Percentiles rank a stretch among this genome's conserved stretches.
These are phyloP conservation scores for Coelopa frigida DNA, from an alignment of 1,140 invertebrate genomes.

Conservation along the genomic window DNA sequence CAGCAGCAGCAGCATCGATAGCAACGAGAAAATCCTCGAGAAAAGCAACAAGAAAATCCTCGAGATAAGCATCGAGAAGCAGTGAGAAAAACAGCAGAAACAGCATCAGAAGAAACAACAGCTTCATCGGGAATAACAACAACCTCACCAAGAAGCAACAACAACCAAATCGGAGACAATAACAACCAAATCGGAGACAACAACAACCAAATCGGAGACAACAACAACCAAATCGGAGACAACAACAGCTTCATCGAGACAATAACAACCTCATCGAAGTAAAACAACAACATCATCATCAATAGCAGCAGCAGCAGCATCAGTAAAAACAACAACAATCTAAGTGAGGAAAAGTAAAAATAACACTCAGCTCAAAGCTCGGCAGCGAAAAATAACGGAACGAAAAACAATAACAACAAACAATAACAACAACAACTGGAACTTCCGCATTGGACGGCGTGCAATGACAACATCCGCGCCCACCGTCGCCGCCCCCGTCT, in stretches of 20 bases:
- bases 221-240: not conserved
- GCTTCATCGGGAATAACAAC: constrained; percentile 7
- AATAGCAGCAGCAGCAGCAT: constrained; percentile 7
- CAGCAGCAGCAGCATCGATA: not conserved
- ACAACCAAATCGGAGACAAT: not conserved
- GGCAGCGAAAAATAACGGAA: too few relatives aligned
- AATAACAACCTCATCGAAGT: constrained; percentile 10
- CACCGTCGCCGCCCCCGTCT: too few relatives aligned
- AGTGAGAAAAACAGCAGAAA: constrained; percentile 2
- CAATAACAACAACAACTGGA: too few relatives aligned
- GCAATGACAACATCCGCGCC: too few relatives aligned
- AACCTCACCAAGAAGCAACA: constrained; percentile 8
- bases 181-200: not conserved
- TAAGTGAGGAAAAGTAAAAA: too few relatives aligned
- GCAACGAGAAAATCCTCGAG: not conserved
- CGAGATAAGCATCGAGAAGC: constrained; percentile 6
- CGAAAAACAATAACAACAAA: too few relatives aligned
- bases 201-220: constrained; percentile 7
- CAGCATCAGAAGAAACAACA: constrained; percentile 1
- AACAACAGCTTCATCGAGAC: not conserved
- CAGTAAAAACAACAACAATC: constrained; percentile 1
- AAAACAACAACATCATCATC: not conserved
- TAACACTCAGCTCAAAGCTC: too few relatives aligned
- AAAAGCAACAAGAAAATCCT: constrained; percentile 6
- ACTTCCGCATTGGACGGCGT: too few relatives aligned